Evolutionary conservation across 53 echinoderm and acorn worm genomes (phyloP).

Genomic region (Holothuria scabra): DNA sequence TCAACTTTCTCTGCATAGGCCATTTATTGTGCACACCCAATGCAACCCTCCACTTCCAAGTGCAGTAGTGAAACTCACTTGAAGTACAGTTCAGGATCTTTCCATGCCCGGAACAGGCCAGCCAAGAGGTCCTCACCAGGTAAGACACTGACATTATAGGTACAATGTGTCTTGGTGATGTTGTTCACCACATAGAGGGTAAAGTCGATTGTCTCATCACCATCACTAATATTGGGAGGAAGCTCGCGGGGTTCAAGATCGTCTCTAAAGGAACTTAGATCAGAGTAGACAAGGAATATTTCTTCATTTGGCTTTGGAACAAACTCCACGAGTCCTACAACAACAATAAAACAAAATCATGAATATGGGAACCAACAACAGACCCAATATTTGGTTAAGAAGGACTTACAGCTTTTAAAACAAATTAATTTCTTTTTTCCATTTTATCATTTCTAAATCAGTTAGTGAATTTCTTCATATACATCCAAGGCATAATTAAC

Average conservation of each 20-base stretch:
- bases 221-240: background rate
- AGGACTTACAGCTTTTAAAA: too few species aligned
- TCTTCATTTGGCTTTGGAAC: background rate
- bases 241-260: background rate
- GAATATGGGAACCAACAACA: too few species aligned
- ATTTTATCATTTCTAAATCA: too few species aligned
- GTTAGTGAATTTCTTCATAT: too few species aligned
- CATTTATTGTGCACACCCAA: too few species aligned
- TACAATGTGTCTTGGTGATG: background rate
- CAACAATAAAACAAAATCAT: too few species aligned
- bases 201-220: background rate
- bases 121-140: constrained; percentile 4
- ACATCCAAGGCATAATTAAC: too few species aligned
- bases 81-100: constrained; percentile 8
- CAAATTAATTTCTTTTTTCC: too few species aligned
- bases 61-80: background rate
- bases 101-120: background rate
- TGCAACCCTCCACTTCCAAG: too few species aligned
- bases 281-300: background rate
- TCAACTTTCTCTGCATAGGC: too few species aligned
- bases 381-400: too few species aligned
- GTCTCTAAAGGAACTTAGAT: background rate
- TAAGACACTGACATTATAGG: background rate
- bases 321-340: background rate
- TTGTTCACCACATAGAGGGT: background rate